phyloP scores from a whole-genome alignment of 2,888 invertebrate species.

The Dynastes maya region DNA sequence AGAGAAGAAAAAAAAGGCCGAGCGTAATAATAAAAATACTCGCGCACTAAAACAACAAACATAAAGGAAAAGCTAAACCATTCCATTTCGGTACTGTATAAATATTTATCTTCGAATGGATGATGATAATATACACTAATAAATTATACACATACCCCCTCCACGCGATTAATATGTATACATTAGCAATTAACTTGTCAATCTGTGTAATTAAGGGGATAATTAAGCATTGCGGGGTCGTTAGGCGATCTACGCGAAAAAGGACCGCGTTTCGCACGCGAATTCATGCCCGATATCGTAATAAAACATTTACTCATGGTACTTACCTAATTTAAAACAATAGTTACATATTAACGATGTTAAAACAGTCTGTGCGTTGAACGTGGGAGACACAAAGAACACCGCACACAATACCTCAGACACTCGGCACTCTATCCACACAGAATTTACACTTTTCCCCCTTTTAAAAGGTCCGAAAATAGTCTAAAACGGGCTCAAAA shows the following conservation, averaged over 20 bases:
- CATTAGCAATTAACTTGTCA: slow-evolving; percentile 67
- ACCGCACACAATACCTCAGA: slow-evolving; percentile 37
- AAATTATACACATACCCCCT: slow-evolving; percentile 64
- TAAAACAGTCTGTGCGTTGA: slow-evolving; percentile 23
- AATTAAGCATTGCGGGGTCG: slow-evolving; percentile 41
- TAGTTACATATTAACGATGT: slow-evolving; percentile 57
- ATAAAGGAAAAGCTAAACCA: slow-evolving; percentile 45
- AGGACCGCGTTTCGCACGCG: not conserved
- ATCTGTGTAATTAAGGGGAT: slow-evolving; percentile 61
- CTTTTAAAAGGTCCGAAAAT: slow-evolving; percentile 59
- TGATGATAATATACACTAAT: slow-evolving; percentile 57
- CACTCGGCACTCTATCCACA: slow-evolving; percentile 42
- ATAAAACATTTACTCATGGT: slow-evolving; percentile 47
- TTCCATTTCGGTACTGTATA: slow-evolving; percentile 47
- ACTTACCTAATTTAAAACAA: slow-evolving; percentile 64
- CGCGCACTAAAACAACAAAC: slow-evolving; percentile 41
- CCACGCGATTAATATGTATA: slow-evolving; percentile 62
- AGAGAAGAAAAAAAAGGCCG: slow-evolving; percentile 12
- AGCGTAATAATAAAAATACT: slow-evolving; percentile 40
- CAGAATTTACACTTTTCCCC: slow-evolving; percentile 54
- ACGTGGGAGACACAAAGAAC: slow-evolving; percentile 37
- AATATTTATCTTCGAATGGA: slow-evolving; percentile 54
- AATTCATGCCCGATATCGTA: slow-evolving; percentile 34
- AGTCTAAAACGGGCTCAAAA: slow-evolving; percentile 61
- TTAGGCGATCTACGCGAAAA: slow-evolving; percentile 18